Percentiles rank a stretch among this genome's conserved stretches.
Conservation (phyloP, 2,888 invertebrate species). For the Melipona beecheii region DNA sequence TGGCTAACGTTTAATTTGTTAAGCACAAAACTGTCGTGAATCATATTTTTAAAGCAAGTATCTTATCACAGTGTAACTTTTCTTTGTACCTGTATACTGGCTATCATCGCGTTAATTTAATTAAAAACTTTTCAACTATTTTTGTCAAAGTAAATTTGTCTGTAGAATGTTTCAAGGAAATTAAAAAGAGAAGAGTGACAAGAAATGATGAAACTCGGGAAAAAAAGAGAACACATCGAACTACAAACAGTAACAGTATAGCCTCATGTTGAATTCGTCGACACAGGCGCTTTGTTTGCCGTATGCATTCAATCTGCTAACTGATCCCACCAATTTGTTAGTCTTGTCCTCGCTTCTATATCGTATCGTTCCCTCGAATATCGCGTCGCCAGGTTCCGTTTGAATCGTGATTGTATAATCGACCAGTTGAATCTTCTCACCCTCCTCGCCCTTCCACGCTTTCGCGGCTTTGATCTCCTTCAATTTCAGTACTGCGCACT, state of each 20-base stretch:
- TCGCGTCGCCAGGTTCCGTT: constrained; percentile 88
- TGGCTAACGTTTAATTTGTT: constrained; percentile 17
- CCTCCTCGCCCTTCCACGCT: constrained; percentile 82
- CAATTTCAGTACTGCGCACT: constrained; percentile 88
- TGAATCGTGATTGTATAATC: constrained; percentile 88
- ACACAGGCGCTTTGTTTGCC: constrained; percentile 92
- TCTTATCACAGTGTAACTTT: constrained; percentile 33
- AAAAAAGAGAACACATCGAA: neutral
- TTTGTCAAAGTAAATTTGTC: neutral
- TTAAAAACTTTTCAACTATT: neutral
- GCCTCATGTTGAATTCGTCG: constrained; percentile 89
- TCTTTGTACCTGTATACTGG: neutral
- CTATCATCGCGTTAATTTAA: neutral
- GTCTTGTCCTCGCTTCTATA: constrained; percentile 79
- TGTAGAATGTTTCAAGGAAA: neutral
- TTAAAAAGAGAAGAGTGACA: neutral
- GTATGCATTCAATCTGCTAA: constrained; percentile 92
- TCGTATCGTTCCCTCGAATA: constrained; percentile 92
- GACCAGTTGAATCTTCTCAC: constrained; percentile 84
- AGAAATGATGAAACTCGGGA: neutral
- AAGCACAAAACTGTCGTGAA: constrained; percentile 14
- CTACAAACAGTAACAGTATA: constrained; percentile 90
- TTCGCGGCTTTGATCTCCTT: constrained; percentile 88
- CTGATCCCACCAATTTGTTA: constrained; percentile 88
- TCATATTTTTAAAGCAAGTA: constrained; percentile 22